phyloP scores from a whole-genome alignment of 2,113 vertebrate species.

The Zeus faber region DNA sequence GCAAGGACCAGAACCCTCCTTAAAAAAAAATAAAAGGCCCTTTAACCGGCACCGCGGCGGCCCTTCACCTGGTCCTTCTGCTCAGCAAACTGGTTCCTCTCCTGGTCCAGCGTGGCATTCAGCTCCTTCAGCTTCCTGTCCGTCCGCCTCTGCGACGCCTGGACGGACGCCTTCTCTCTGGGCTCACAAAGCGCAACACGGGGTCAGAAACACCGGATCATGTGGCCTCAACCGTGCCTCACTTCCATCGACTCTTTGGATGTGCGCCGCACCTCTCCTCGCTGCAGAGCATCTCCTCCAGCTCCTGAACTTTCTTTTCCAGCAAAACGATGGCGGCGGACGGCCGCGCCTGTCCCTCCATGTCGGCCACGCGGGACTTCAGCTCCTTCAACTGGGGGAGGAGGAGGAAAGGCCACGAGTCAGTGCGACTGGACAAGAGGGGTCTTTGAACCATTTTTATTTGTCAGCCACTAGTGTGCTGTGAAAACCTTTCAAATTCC shows the following conservation, averaged over 20 bases:
- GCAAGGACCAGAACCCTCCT: no score
- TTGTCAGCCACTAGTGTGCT: no score
- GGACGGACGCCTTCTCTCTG: slow-evolving; percentile 84
- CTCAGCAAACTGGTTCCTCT: slow-evolving; percentile 84
- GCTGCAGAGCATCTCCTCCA: slow-evolving; percentile 84
- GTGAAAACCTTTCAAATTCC: no score
- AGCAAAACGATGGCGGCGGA: slow-evolving; percentile 75
- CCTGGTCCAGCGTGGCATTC: slow-evolving; percentile 87
- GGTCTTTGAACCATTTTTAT: no score
- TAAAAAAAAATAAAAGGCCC: no score
- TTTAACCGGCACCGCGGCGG: no score
- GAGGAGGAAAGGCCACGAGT: neutral
- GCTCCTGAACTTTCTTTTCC: slow-evolving; percentile 83
- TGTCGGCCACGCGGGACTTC: slow-evolving; percentile 82
- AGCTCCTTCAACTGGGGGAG: slow-evolving; percentile 84
- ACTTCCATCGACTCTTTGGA: neutral
- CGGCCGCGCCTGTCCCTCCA: slow-evolving; percentile 80
- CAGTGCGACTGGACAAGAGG: neutral
- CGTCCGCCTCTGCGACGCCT: slow-evolving; percentile 82
- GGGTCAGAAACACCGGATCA: neutral
- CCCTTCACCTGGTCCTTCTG: slow-evolving; percentile 91
- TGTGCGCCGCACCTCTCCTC: slow-evolving; percentile 86
- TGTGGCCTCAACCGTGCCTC: neutral
- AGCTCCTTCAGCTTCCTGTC: slow-evolving; percentile 92
- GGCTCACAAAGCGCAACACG: neutral